Conservation (phyloP, 2,888 invertebrate species). For the Heliconius sara region DNA sequence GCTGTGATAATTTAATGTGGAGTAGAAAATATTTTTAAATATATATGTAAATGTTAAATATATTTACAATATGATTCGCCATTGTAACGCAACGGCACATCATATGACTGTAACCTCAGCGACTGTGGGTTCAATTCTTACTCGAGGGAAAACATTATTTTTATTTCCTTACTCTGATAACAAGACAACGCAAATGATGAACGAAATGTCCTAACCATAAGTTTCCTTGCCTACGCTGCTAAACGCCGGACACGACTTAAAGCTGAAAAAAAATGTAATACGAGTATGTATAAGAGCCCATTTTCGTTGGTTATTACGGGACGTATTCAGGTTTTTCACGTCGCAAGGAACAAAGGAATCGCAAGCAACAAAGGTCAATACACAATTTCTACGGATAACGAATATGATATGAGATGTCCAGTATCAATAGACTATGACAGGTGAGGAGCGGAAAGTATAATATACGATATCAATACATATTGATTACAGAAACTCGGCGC, state of each 20-base stretch:
- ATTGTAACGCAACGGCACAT: background rate
- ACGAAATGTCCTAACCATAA: too few relatives aligned
- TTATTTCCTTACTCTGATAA: background rate
- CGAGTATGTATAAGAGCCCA: too few relatives aligned
- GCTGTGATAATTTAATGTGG: background rate
- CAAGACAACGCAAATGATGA: too few relatives aligned
- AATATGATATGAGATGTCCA: constrained; percentile 20
- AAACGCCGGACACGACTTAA: too few relatives aligned
- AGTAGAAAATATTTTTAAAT: background rate
- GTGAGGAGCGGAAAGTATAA: constrained; percentile 44
- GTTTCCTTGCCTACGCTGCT: too few relatives aligned
- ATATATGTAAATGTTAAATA: too few relatives aligned
- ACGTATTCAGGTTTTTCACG: too few relatives aligned
- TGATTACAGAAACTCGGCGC: constrained; percentile 42
- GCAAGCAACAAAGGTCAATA: too few relatives aligned
- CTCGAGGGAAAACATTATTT: background rate
- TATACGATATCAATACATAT: constrained; percentile 37
- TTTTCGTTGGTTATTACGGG: too few relatives aligned
- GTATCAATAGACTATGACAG: constrained; percentile 30
- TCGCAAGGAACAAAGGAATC: too few relatives aligned
- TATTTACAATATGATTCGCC: background rate
- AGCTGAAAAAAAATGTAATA: too few relatives aligned
- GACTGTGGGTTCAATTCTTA: background rate
- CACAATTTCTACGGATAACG: constrained; percentile 6
- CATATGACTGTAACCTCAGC: background rate